phyloP scores from a whole-genome alignment of 1,140 invertebrate species.

The Drosophila nannoptera region DNA sequence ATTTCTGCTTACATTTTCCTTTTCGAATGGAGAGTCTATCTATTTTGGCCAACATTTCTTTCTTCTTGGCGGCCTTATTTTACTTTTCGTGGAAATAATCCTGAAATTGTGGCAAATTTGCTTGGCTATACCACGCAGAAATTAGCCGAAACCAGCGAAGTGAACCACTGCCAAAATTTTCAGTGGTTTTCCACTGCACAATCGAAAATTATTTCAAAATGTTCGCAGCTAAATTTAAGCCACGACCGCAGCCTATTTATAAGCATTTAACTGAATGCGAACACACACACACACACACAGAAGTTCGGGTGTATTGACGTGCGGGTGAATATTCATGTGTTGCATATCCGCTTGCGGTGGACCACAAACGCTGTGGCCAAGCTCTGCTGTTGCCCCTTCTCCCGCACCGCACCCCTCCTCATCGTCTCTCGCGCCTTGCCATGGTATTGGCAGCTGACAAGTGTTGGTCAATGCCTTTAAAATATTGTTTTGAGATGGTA shows the following conservation, averaged over 20 bases:
- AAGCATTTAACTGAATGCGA: constrained; percentile 57
- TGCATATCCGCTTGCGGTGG: constrained; percentile 63
- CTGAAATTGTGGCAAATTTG: too few species aligned
- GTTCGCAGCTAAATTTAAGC: constrained; percentile 56
- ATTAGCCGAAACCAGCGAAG: constrained; percentile 15
- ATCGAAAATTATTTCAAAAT: constrained; percentile 34
- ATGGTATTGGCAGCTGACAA: constrained; percentile 1
- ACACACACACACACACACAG: constrained; percentile 9
- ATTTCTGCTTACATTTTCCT: too few species aligned
- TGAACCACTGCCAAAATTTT: constrained; percentile 47
- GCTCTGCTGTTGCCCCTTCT: background rate
- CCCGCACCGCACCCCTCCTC: background rate
- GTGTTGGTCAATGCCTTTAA: constrained; percentile 5
- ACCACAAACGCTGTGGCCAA: constrained; percentile 70
- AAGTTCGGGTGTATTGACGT: background rate
- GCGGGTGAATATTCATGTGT: constrained; percentile 20
- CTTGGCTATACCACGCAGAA: background rate
- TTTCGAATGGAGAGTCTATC: too few species aligned
- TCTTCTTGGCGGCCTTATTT: too few species aligned
- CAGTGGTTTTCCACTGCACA: constrained; percentile 45
- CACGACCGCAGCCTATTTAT: constrained; percentile 65
- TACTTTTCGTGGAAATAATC: too few species aligned
- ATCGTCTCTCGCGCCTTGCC: background rate
- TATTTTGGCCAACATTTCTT: too few species aligned
- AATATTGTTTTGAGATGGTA: too few species aligned